Percentiles rank a stretch among this genome's conserved stretches.
phyloP scores from a whole-genome alignment of 2,888 invertebrate genomes.

The Parnassius orleans region DNA sequence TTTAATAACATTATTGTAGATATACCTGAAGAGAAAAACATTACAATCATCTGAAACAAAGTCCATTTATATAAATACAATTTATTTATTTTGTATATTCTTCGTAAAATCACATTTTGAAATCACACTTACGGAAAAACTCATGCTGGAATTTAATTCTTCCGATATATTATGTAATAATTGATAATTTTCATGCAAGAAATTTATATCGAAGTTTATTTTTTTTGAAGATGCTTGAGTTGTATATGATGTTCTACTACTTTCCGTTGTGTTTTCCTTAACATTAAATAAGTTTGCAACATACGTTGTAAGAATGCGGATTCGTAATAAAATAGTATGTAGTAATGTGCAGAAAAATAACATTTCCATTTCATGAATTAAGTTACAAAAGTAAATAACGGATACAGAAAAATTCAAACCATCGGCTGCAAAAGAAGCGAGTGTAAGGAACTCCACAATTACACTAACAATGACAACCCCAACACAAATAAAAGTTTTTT shows the following conservation, averaged over 20 bases:
- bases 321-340: conserved; percentile 22
- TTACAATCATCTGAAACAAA: conserved; percentile 22
- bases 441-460: conserved; percentile 3
- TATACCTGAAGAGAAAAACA: conserved; percentile 20
- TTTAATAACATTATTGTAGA: conserved; percentile 21
- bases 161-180: conserved; percentile 17
- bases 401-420: conserved; percentile 3
- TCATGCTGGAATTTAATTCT: conserved; percentile 20
- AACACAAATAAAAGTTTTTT: neutral
- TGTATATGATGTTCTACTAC: neutral
- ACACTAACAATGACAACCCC: neutral
- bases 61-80: neutral
- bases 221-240: neutral
- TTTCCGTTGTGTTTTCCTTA: neutral
- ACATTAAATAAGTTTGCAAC: conserved; percentile 19
- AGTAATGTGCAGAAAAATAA: conserved; percentile 29
- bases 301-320: conserved; percentile 25
- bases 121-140: conserved; percentile 17
- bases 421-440: neutral
- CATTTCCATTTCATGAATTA: conserved; percentile 29
- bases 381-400: conserved; percentile 19
- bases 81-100: too few relatives aligned
- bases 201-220: conserved; percentile 14
- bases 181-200: conserved; percentile 18
- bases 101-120: neutral